A percentile compares a stretch with the other conserved stretches of the same genome.
Conservation (phyloP, 2,113 vertebrate species). For the Rousettus leschenaultii region DNA sequence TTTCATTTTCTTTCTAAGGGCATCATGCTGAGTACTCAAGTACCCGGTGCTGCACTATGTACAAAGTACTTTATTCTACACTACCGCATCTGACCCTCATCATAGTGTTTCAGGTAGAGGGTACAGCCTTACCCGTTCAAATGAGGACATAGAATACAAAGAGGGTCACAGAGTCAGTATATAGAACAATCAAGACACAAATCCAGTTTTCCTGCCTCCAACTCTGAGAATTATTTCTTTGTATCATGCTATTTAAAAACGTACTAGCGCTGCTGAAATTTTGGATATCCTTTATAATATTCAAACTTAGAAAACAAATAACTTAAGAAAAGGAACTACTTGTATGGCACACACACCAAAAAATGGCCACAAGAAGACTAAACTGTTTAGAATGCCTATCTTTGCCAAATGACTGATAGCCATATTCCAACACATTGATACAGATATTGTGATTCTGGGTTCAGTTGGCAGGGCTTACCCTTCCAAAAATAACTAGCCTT, state of each 20-base stretch:
- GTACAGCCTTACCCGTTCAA: background rate
- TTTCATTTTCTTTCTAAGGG: constrained; percentile 7
- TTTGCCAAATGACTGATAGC: background rate
- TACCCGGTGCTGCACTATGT: background rate
- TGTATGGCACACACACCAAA: background rate
- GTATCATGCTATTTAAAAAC: constrained; percentile 25
- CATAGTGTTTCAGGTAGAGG: background rate
- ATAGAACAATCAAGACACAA: background rate
- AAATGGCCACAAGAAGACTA: background rate
- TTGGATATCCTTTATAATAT: constrained; percentile 23
- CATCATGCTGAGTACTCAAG: background rate
- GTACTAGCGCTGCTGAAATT: background rate
- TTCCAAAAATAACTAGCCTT: constrained; percentile 26
- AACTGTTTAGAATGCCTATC: background rate
- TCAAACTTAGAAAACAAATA: constrained; percentile 33
- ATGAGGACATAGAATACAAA: constrained; percentile 23
- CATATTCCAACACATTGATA: background rate
- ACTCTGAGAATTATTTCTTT: background rate
- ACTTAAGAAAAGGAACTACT: constrained; percentile 3
- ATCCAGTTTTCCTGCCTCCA: constrained; percentile 5
- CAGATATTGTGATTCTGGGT: background rate
- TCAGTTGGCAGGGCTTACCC: background rate
- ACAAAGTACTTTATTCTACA: background rate
- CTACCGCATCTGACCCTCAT: background rate
- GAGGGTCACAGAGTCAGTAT: background rate